These are phyloP conservation scores for Pasiphila rectangulata DNA, from an alignment of 2,888 invertebrate species.

Conservation along the genomic window DNA sequence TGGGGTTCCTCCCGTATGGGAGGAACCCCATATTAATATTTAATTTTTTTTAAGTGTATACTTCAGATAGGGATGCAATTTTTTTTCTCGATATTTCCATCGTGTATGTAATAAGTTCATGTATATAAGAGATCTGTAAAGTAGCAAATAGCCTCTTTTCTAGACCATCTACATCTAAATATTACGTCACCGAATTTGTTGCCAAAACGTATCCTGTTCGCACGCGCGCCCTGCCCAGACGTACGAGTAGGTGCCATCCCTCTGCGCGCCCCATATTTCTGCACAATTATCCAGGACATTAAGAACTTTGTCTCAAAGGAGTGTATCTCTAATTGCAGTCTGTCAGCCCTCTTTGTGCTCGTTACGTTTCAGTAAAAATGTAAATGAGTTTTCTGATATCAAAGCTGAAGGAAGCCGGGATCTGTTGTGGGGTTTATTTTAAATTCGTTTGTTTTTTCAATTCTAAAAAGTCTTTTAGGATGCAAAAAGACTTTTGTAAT, in stretches of 20 bases:
- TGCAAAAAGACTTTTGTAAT: no score
- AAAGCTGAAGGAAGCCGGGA: conserved; percentile 15
- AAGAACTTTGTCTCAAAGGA: conserved; percentile 24
- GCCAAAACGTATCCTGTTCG: no score
- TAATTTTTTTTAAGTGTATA: no score
- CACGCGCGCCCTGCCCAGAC: not conserved
- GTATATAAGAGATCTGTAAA: not conserved
- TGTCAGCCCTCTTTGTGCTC: conserved; percentile 12
- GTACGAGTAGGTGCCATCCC: not conserved
- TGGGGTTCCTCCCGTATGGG: no score
- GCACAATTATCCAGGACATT: conserved; percentile 21
- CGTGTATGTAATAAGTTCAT: no score
- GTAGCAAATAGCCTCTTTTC: no score
- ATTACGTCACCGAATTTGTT: conserved; percentile 1
- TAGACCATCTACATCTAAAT: no score
- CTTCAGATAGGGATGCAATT: no score
- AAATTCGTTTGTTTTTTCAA: conserved; percentile 16
- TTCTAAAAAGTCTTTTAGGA: not conserved
- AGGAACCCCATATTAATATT: no score
- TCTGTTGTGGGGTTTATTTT: conserved; percentile 14
- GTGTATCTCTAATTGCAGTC: conserved; percentile 16
- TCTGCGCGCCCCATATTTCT: conserved; percentile 13
- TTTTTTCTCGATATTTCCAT: no score
- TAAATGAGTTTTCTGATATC: conserved; percentile 22
- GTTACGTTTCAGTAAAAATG: conserved; percentile 16